A percentile compares a stretch with the other conserved stretches of the same genome.
Evolutionary conservation across 2,113 vertebrate species (phyloP).

Genomic region (Cepphus grylle): DNA sequence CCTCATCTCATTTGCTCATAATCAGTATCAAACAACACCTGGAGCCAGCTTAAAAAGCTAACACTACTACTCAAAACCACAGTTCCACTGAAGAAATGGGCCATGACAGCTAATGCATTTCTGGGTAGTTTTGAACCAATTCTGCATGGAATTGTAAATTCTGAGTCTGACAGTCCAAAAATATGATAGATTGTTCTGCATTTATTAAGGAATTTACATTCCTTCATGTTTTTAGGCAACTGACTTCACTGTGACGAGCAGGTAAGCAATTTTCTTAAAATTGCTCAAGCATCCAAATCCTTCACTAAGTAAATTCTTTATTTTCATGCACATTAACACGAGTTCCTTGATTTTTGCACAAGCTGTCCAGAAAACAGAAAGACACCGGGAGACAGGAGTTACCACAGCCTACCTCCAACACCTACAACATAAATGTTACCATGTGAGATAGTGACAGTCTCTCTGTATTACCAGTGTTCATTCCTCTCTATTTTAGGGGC

Average conservation of each 20-base stretch:
- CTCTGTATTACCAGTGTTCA: not conserved
- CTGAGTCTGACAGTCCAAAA: conserved; percentile 17
- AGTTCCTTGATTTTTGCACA: not conserved
- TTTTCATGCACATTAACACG: not conserved
- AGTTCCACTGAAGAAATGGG: not conserved
- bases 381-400: not conserved
- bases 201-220: conserved; percentile 9
- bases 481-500: not conserved
- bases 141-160: conserved; percentile 16
- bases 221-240: not conserved
- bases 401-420: not conserved
- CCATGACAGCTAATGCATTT: conserved; percentile 20
- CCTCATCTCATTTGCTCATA: not conserved
- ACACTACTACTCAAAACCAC: not conserved
- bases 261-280: not conserved
- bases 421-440: not conserved
- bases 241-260: not conserved
- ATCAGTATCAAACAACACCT: not conserved
- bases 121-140: conserved; percentile 4
- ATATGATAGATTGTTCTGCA: not conserved
- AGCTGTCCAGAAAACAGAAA: not conserved
- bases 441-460: not conserved
- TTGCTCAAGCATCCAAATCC: not conserved
- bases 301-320: not conserved
- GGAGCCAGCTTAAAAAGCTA: not conserved